Percentiles rank a stretch among this genome's conserved stretches.
Evolutionary conservation across 37 sponge, comb jelly and placozoan genomes (phyloP).

Genomic region (Hormiphora californensis): DNA sequence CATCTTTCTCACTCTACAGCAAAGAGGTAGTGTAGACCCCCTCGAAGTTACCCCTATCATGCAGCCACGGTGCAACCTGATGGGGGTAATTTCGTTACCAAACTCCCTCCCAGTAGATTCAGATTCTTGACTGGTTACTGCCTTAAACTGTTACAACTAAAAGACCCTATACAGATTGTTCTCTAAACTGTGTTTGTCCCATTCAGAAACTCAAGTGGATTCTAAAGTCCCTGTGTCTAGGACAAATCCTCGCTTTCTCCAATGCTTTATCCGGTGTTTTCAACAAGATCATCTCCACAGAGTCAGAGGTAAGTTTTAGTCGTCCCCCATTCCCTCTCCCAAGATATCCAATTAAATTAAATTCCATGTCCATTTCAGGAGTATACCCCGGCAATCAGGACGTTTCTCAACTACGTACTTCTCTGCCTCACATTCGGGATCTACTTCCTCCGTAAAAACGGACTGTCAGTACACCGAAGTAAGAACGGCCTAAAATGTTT

Average conservation of each 20-base stretch:
- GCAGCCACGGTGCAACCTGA: background rate
- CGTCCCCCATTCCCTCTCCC: background rate
- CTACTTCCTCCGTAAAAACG: constrained; percentile 1
- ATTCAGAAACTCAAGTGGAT: background rate
- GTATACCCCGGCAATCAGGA: background rate
- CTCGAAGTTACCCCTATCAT: too few relatives aligned
- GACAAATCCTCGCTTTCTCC: constrained; percentile 11
- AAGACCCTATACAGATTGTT: too few relatives aligned
- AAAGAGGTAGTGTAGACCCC: too few relatives aligned
- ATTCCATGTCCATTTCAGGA: background rate
- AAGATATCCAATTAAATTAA: background rate
- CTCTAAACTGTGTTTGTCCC: too few relatives aligned
- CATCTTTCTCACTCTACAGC: too few relatives aligned
- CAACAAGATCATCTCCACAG: constrained; percentile 25
- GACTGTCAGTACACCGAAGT: background rate
- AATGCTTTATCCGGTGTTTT: constrained; percentile 39
- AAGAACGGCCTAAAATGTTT: background rate
- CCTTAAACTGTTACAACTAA: too few relatives aligned
- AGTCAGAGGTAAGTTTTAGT: background rate
- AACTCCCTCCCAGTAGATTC: too few relatives aligned
- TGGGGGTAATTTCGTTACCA: background rate
- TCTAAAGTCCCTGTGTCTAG: background rate
- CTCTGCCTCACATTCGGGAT: constrained; percentile 39
- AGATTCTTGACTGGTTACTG: too few relatives aligned
- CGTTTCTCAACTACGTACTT: constrained; percentile 22